Conservation (phyloP, 2,888 invertebrate genomes). For the Cantharis nigra region DNA sequence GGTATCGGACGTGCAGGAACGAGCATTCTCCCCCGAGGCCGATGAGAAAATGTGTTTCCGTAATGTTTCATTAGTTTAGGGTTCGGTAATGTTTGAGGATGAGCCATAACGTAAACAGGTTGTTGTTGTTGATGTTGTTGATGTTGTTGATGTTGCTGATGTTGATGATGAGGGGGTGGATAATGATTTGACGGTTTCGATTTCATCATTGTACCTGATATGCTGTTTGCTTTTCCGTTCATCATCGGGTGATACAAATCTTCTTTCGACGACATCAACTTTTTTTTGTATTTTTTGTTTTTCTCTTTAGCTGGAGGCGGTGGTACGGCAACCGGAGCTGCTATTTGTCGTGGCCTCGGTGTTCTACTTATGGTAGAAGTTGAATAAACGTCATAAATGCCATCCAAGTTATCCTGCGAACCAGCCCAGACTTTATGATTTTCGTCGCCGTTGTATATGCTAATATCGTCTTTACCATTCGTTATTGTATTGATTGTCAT, state of each 20-base stretch:
- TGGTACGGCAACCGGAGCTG: constrained; percentile 76
- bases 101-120: constrained; percentile 54
- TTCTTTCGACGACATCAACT: constrained; percentile 62
- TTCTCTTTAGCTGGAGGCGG: constrained; percentile 77
- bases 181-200: constrained; percentile 50
- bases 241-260: constrained; percentile 64
- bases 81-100: constrained; percentile 53
- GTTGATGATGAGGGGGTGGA: constrained; percentile 42
- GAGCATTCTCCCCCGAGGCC: constrained; percentile 60
- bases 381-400: constrained; percentile 69
- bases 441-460: constrained; percentile 87
- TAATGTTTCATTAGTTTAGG: constrained; percentile 57
- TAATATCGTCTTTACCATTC: constrained; percentile 73
- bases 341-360: constrained; percentile 79
- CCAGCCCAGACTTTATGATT: constrained; percentile 95
- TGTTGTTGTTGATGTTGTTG: constrained; percentile 33
- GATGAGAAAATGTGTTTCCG: constrained; percentile 57
- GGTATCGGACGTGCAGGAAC: constrained; percentile 62
- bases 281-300: constrained; percentile 65
- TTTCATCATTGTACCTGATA: constrained; percentile 56
- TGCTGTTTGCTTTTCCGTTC: constrained; percentile 56
- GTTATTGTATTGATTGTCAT: constrained; percentile 65
- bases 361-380: constrained; percentile 66
- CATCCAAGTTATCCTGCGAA: constrained; percentile 74
- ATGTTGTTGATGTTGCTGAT: too few relatives aligned